phyloP scores from a whole-genome alignment of 2,888 invertebrate species.

The Caenorhabditis sulstoni region DNA sequence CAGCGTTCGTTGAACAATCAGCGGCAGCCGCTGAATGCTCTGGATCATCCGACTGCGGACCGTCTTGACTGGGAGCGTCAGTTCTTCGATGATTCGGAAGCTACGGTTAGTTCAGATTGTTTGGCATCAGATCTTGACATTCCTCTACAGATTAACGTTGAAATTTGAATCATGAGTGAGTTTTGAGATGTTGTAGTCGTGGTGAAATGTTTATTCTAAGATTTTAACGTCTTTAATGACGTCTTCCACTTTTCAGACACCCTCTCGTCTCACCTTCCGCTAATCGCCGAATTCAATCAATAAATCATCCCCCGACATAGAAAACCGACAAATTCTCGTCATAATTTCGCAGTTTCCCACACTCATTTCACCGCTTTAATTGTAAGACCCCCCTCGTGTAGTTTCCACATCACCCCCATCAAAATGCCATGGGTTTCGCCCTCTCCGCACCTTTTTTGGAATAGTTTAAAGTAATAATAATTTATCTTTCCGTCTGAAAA shows the following conservation, averaged over 20 bases:
- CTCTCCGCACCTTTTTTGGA: no score
- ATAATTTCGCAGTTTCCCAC: no score
- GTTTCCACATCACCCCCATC: no score
- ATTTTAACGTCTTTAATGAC: neutral
- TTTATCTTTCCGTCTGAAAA: no score
- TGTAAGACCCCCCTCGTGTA: no score
- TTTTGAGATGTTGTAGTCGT: constrained; percentile 39
- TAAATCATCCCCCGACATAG: neutral
- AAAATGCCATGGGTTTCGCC: no score
- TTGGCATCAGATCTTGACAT: neutral
- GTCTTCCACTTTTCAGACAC: constrained; percentile 2
- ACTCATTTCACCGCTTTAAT: no score
- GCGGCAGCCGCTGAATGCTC: constrained; percentile 58
- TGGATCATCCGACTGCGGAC: constrained; percentile 68
- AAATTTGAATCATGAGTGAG: constrained; percentile 44
- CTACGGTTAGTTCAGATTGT: constrained; percentile 51
- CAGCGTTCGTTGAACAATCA: constrained; percentile 49
- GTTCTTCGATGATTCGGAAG: constrained; percentile 75
- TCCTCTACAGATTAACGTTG: constrained; percentile 49
- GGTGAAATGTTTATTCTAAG: neutral
- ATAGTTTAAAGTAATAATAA: no score
- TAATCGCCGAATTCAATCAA: neutral
- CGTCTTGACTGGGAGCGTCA: constrained; percentile 77
- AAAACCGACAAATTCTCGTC: neutral
- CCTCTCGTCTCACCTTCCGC: constrained; percentile 14